Evolutionary conservation across 2,888 invertebrate species (phyloP), one percentile per base, ranked within the genome.

Genomic region (Oscheius sp.): DNA sequence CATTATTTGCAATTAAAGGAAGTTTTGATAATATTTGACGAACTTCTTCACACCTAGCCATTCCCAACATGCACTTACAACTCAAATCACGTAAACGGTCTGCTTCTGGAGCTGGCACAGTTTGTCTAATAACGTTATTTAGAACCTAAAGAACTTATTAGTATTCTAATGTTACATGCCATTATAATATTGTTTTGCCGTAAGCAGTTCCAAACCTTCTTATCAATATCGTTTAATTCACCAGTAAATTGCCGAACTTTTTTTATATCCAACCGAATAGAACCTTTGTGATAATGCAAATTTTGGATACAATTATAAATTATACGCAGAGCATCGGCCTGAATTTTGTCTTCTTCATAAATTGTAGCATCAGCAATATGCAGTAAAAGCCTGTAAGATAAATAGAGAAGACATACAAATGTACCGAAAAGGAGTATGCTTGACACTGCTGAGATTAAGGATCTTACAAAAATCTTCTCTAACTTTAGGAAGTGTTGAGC

Each of bases 51-150:
- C 93, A 94, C n/a, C 96, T 90, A 0, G 95, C 93, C 33, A 98
- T 89, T 0, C 97, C 97, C 32, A 94, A 93, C 50, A 97, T 89
- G 3, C 95, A 95, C 79, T 86, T 77, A 86, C 96, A 96, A 0
- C 97, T 95, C 82, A 96, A 89, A 2, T 94, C 94, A 57, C 97
- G 90, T 80, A 98, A 92, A 41, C 92, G 91, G 88, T 98, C 97
- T 17, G 97, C 97, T 89, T 97, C 96, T 1, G 95, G 95, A 66
- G 96, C 93, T 0, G 97, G 97, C 0, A 92, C 92, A 88, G 95
- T 95, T 14, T 92, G 91, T 88, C 92, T 92, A 91, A 97, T 92
- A 71, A 95, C 89, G 63, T 93, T 92, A 14, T 95, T 88, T 45
- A 96, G 88, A 54, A 94, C 91, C 92, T 92, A 28, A 47, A 67